phyloP scores from a whole-genome alignment of 2,888 invertebrate genomes.

The Hypomecis atomaria region DNA sequence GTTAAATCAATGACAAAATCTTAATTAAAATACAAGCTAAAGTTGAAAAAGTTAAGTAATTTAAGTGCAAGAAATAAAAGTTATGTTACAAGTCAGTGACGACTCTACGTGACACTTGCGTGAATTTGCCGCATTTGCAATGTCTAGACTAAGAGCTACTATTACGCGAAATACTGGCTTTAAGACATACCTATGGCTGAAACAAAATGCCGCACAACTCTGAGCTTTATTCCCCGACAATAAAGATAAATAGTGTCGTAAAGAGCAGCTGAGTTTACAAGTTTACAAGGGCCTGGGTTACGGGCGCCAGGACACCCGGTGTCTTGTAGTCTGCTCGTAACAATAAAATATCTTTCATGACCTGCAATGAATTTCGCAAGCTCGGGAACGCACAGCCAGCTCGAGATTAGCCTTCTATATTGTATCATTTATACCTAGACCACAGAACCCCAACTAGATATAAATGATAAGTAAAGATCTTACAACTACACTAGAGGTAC shows the following conservation, averaged over 20 bases:
- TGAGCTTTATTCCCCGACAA: slow-evolving; percentile 8
- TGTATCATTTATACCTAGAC: no score
- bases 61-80: not conserved
- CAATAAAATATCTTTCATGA: slow-evolving; percentile 24
- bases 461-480: no score
- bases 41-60: no score
- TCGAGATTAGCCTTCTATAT: not conserved
- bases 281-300: slow-evolving; percentile 19
- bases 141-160: not conserved
- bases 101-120: not conserved
- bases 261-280: slow-evolving; percentile 14
- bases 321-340: slow-evolving; percentile 21
- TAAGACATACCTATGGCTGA: not conserved
- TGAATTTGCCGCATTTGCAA: not conserved
- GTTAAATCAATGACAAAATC: no score
- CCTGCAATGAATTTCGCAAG: slow-evolving; percentile 7
- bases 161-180: not conserved
- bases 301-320: slow-evolving; percentile 12
- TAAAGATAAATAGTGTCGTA: slow-evolving; percentile 15
- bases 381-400: slow-evolving; percentile 2
- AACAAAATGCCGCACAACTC: slow-evolving; percentile 1
- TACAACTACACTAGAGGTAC: no score
- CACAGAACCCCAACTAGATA: no score
- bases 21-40: no score
- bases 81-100: not conserved